Conservation (phyloP, 2,797 vertebrate species). For the Lophius americanus region DNA sequence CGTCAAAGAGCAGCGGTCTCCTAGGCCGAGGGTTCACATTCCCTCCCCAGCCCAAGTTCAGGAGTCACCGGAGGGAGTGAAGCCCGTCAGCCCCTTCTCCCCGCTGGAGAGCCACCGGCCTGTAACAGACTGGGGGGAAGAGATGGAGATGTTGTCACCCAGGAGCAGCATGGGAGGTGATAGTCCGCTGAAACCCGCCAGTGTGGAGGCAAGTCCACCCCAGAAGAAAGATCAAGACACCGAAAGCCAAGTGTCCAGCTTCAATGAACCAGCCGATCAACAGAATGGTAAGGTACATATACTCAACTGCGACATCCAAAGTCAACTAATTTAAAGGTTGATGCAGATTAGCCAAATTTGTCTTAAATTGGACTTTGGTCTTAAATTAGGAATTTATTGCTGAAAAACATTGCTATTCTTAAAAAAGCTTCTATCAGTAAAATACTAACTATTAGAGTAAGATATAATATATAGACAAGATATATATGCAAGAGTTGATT, state of each 20-base stretch:
- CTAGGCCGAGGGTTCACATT: constrained; percentile 76
- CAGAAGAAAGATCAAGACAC: constrained; percentile 48
- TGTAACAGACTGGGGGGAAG: constrained; percentile 91
- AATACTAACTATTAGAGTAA: no score
- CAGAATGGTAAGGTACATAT: constrained; percentile 38
- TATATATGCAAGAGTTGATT: no score
- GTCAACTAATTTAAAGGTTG: no score
- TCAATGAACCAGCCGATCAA: constrained; percentile 21
- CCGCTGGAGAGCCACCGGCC: constrained; percentile 81
- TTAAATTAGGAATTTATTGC: no score
- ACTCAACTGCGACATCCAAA: no score
- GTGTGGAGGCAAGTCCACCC: constrained; percentile 69
- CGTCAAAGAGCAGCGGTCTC: constrained; percentile 69
- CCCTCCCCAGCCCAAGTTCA: constrained; percentile 59
- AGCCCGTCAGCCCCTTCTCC: constrained; percentile 84
- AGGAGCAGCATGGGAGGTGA: constrained; percentile 79
- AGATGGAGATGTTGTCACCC: constrained; percentile 90
- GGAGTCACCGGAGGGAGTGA: constrained; percentile 66
- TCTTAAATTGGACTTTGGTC: no score
- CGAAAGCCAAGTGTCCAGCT: constrained; percentile 7
- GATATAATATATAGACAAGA: no score
- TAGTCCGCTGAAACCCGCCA: constrained; percentile 75
- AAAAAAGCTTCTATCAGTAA: no score
- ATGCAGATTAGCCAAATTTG: no score
- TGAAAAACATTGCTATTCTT: no score